Evolutionary conservation across 2,113 vertebrate species (phyloP).

Genomic region (Pachypanchax playfairii): DNA sequence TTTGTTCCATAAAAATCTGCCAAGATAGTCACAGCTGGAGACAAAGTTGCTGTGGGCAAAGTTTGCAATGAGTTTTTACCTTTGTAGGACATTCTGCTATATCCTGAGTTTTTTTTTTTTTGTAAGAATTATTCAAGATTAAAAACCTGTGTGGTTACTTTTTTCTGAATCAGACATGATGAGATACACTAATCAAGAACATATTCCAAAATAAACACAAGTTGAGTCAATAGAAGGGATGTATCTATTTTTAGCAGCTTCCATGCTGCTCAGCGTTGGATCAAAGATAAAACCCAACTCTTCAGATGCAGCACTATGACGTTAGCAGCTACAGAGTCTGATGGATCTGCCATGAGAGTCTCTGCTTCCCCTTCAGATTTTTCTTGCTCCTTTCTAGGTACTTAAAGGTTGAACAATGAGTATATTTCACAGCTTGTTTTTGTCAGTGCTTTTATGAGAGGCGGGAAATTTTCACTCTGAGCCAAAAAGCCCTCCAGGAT

Average conservation of each 20-base stretch:
- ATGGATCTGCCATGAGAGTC: constrained; percentile 32
- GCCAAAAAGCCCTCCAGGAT: constrained; percentile 19
- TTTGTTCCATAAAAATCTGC: too few relatives aligned
- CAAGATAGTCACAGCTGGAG: too few relatives aligned
- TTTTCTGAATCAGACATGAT: too few relatives aligned
- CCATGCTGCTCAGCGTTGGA: constrained; percentile 7
- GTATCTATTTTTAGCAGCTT: neutral
- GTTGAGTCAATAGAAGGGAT: neutral
- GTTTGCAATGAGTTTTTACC: too few relatives aligned
- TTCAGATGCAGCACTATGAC: constrained; percentile 25
- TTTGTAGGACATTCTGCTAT: too few relatives aligned
- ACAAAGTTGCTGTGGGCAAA: too few relatives aligned
- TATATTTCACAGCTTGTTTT: constrained; percentile 38
- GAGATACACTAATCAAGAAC: neutral
- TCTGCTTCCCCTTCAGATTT: constrained; percentile 7
- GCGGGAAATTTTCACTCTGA: neutral
- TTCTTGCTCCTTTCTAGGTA: neutral
- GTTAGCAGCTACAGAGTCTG: constrained; percentile 26
- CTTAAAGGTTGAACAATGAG: constrained; percentile 18
- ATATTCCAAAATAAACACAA: neutral
- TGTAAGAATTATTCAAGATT: too few relatives aligned
- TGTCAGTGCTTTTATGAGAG: constrained; percentile 1
- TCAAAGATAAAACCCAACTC: constrained; percentile 30
- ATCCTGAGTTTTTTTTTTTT: too few relatives aligned
- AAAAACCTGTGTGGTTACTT: too few relatives aligned